A percentile compares a stretch with the other conserved stretches of the same genome.
phyloP scores from a whole-genome alignment of 2,888 invertebrate genomes.

The Elaeidobius kamerunicus region DNA sequence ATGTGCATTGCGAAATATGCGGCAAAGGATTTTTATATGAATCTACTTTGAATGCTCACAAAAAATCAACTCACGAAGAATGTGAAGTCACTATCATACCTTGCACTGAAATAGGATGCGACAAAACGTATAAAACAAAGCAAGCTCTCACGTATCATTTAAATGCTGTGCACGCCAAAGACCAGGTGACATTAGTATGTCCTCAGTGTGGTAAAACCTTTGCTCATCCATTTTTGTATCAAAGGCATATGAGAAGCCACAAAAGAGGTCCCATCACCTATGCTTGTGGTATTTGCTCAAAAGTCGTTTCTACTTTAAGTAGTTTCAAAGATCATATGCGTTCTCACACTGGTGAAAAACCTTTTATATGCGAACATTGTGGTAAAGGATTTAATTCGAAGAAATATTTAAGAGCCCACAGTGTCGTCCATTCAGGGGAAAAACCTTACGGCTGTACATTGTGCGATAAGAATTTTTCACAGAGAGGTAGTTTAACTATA shows the following conservation, averaged over 20 bases:
- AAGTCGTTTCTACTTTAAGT: conserved; percentile 32
- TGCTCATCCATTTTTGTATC: conserved; percentile 16
- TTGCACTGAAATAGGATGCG: conserved; percentile 12
- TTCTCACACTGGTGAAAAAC: conserved; percentile 31
- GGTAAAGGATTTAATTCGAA: conserved; percentile 26
- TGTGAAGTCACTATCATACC: conserved; percentile 10
- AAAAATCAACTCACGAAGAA: conserved; percentile 20
- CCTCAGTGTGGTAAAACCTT: conserved; percentile 34
- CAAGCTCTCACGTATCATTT: conserved; percentile 12
- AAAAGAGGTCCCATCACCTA: conserved; percentile 7
- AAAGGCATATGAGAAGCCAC: conserved; percentile 18
- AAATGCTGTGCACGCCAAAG: conserved; percentile 11
- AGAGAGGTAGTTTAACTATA: conserved; percentile 19
- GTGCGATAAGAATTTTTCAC: conserved; percentile 40
- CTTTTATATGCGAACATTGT: conserved; percentile 30
- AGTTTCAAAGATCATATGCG: conserved; percentile 26
- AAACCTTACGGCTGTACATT: conserved; percentile 38
- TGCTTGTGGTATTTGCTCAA: conserved; percentile 48
- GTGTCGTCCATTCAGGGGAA: conserved; percentile 30
- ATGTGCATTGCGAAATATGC: conserved; percentile 46
- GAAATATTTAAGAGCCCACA: conserved; percentile 22
- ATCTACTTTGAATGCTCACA: conserved; percentile 38
- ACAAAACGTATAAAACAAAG: conserved; percentile 12
- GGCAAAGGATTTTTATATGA: conserved; percentile 37
- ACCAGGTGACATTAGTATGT: conserved; percentile 20